A percentile compares a stretch with the other conserved stretches of the same genome.
Conservation (phyloP, 2,888 invertebrate species). For the Empis stercorea region DNA sequence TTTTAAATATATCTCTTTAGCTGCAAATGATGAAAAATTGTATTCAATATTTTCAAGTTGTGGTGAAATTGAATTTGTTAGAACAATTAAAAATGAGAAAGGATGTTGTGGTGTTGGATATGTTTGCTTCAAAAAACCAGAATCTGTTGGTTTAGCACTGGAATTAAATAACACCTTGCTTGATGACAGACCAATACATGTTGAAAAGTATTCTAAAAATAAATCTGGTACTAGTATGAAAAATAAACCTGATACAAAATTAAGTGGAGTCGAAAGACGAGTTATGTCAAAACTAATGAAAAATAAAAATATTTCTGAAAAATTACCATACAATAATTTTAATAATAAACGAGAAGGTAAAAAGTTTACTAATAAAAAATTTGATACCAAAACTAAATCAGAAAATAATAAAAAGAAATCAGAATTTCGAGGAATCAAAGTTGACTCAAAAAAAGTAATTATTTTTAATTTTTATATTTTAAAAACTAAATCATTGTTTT, state of each 20-base stretch:
- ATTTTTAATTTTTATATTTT: not conserved
- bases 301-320: not conserved
- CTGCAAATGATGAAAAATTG: slow-evolving; percentile 28
- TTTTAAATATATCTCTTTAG: slow-evolving; percentile 17
- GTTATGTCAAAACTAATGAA: not conserved
- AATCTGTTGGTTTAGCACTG: slow-evolving; percentile 29
- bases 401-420: slow-evolving; percentile 23
- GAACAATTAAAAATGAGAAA: slow-evolving; percentile 25
- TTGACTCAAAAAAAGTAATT: slow-evolving; percentile 11
- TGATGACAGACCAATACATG: slow-evolving; percentile 31
- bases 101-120: slow-evolving; percentile 34
- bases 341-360: not conserved
- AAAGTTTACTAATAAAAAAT: slow-evolving; percentile 13
- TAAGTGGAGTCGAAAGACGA: slow-evolving; percentile 6
- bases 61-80: slow-evolving; percentile 33
- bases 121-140: slow-evolving; percentile 29
- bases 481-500: not conserved
- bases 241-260: slow-evolving; percentile 17
- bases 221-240: slow-evolving; percentile 25
- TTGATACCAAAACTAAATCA: slow-evolving; percentile 14
- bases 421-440: slow-evolving; percentile 28
- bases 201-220: slow-evolving; percentile 25
- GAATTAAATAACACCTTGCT: slow-evolving; percentile 31
- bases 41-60: slow-evolving; percentile 31
- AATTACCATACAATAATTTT: not conserved